Evolutionary conservation across 2,888 invertebrate species (phyloP).

Genomic region (Parelbella ahira): DNA sequence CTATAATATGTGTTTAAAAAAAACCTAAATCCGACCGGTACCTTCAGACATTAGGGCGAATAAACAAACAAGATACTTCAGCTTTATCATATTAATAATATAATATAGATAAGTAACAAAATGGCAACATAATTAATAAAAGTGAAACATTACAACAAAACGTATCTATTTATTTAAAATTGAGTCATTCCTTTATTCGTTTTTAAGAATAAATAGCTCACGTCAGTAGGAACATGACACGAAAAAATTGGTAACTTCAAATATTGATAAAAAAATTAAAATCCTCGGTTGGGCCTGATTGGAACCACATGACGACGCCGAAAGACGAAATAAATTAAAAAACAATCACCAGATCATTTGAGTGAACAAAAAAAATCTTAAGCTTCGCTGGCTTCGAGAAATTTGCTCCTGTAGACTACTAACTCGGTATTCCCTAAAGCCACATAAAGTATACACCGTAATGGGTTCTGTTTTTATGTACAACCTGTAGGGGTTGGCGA

Average conservation of each 20-base stretch:
- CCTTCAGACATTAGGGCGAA: no score
- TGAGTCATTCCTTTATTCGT: not conserved
- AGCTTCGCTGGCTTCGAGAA: conserved; percentile 62
- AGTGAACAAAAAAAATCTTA: conserved; percentile 72
- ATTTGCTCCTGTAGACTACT: conserved; percentile 70
- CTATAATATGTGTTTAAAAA: no score
- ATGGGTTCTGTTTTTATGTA: conserved; percentile 13
- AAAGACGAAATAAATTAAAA: conserved; percentile 76
- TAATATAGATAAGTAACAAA: no score
- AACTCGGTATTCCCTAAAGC: conserved; percentile 40
- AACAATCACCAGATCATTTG: conserved; percentile 78
- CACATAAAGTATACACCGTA: conserved; percentile 11
- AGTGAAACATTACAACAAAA: no score
- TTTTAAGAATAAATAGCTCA: no score
- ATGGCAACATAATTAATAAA: no score
- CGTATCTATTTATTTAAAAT: no score
- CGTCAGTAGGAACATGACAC: no score
- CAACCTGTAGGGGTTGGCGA: conserved; percentile 39
- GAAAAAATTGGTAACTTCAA: conserved; percentile 33
- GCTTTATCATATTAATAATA: no score
- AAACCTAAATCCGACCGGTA: no score
- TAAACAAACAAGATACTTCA: no score
- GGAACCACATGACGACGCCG: conserved; percentile 75
- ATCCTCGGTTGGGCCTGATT: conserved; percentile 64
- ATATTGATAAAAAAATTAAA: conserved; percentile 60